These are phyloP conservation scores for Cisticola juncidis DNA, from an alignment of 2,113 vertebrate species.

Conservation along the genomic window DNA sequence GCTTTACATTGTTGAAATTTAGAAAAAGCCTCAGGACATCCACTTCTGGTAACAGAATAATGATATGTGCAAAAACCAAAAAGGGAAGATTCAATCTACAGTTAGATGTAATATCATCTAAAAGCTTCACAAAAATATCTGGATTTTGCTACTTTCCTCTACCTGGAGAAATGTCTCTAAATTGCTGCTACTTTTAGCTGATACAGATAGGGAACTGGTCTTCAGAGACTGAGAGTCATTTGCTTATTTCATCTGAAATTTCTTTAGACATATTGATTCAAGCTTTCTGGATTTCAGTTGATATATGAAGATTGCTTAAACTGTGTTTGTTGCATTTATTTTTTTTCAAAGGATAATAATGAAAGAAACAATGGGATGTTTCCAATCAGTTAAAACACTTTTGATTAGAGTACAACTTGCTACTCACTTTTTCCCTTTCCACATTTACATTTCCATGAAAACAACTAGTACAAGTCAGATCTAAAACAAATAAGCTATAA, in stretches of 20 bases:
- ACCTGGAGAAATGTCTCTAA: background rate
- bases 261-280: background rate
- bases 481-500: background rate
- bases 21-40: background rate
- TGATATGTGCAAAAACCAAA: background rate
- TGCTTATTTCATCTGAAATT: background rate
- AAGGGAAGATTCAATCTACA: background rate
- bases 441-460: background rate
- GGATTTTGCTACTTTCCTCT: background rate
- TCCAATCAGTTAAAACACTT: background rate
- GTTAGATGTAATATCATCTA: background rate
- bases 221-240: background rate
- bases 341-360: background rate
- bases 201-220: background rate
- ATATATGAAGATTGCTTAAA: background rate
- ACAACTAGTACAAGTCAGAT: background rate
- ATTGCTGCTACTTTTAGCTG: background rate
- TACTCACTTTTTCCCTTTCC: background rate
- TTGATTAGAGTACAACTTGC: background rate
- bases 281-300: background rate
- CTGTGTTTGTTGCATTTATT: background rate
- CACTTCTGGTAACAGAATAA: background rate
- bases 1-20: background rate
- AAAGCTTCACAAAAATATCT: background rate
- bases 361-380: background rate